Evolutionary conservation across 1,140 invertebrate species (phyloP).

Genomic region (Micrasema longulum): DNA sequence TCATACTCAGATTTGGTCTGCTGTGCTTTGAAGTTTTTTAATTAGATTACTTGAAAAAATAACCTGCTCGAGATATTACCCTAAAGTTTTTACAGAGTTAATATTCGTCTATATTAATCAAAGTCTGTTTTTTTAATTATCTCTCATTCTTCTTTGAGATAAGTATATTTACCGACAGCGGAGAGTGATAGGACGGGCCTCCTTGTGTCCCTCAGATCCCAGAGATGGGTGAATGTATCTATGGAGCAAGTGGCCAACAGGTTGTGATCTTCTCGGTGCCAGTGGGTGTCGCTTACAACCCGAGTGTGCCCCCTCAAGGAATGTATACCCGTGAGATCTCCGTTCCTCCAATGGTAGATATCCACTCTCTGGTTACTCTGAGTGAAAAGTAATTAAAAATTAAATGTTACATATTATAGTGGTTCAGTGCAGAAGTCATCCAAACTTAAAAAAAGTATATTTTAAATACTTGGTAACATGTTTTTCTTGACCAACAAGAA

Average conservation of each 20-base stretch:
- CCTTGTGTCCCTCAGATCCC: constrained; percentile 89
- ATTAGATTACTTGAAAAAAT: too few species aligned
- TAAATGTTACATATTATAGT: background rate
- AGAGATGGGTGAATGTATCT: constrained; percentile 93
- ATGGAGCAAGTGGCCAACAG: constrained; percentile 92
- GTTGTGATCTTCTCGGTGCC: constrained; percentile 91
- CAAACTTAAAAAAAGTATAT: too few species aligned
- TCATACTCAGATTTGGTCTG: too few species aligned
- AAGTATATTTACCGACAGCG: constrained; percentile 83
- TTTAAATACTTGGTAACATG: too few species aligned
- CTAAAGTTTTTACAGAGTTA: too few species aligned
- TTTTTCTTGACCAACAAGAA: too few species aligned
- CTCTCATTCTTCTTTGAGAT: too few species aligned
- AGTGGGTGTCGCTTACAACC: constrained; percentile 92
- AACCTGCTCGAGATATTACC: too few species aligned
- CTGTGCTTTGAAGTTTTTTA: too few species aligned
- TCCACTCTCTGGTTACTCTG: constrained; percentile 89
- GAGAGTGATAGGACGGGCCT: constrained; percentile 85
- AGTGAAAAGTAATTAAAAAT: constrained; percentile 35
- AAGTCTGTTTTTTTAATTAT: too few species aligned
- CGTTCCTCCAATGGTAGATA: constrained; percentile 79
- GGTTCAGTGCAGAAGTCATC: background rate
- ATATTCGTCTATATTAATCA: too few species aligned
- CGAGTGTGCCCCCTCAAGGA: constrained; percentile 88
- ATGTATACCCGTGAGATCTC: constrained; percentile 76